Evolutionary conservation across 1,140 invertebrate species (phyloP).

Genomic region (Laupala kohalensis): DNA sequence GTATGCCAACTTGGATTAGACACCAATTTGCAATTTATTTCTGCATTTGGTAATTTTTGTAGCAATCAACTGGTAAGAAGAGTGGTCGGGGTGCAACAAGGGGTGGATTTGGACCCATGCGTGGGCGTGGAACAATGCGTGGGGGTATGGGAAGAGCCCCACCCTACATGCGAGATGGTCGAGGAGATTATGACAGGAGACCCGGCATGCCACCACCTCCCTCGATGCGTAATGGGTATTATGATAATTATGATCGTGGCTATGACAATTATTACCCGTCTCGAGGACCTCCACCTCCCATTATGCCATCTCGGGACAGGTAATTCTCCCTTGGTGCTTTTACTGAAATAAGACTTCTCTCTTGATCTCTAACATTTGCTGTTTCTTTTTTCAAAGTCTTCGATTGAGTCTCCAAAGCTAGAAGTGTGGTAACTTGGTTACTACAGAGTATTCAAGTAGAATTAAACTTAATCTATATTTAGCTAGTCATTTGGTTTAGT

Average conservation of each 20-base stretch:
- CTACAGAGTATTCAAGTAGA: too few species aligned
- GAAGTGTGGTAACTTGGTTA: too few species aligned
- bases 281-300: slow-evolving; percentile 18
- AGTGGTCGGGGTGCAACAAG: slow-evolving; percentile 18
- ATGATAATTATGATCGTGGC: slow-evolving; percentile 20
- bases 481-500: slow-evolving; percentile 4
- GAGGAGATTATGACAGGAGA: slow-evolving; percentile 16
- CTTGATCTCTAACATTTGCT: not conserved
- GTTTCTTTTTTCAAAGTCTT: not conserved
- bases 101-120: slow-evolving; percentile 15
- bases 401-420: too few species aligned
- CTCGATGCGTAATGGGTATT: slow-evolving; percentile 22
- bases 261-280: slow-evolving; percentile 18
- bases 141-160: slow-evolving; percentile 17
- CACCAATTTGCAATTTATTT: not conserved
- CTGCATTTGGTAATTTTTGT: not conserved
- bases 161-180: slow-evolving; percentile 15
- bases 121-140: slow-evolving; percentile 18
- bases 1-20: not conserved
- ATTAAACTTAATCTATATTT: too few species aligned
- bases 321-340: not conserved
- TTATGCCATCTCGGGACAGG: slow-evolving; percentile 9
- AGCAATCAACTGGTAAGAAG: slow-evolving; percentile 16
- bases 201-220: slow-evolving; percentile 18
- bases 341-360: not conserved